Evolutionary conservation across 2,113 vertebrate species (phyloP).

Genomic region (Cinclus cinclus): DNA sequence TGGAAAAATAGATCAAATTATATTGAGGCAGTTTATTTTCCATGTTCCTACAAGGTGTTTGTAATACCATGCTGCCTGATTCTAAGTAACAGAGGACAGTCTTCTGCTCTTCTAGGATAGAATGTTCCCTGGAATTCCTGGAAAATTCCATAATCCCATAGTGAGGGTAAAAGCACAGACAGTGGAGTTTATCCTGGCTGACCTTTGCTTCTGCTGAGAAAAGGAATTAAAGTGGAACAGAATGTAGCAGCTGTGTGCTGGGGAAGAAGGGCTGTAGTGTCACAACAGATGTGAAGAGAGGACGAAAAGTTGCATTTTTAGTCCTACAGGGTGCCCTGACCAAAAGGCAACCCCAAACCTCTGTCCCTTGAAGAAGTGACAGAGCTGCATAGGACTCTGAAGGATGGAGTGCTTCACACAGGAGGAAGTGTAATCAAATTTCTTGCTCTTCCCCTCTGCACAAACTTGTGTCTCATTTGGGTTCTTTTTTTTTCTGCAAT

Average conservation of each 20-base stretch:
- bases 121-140: neutral
- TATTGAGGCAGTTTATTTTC: conserved; percentile 58
- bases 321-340: neutral
- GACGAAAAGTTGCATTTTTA: neutral
- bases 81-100: neutral
- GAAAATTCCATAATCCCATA: neutral
- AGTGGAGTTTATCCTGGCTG: neutral
- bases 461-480: neutral
- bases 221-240: neutral
- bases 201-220: neutral
- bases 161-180: neutral
- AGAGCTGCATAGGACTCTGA: neutral
- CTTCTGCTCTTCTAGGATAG: neutral
- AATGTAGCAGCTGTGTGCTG: neutral
- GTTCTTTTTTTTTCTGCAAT: rapidly evolving
- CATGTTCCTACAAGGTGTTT: neutral
- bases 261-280: neutral
- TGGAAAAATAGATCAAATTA: conserved; percentile 65
- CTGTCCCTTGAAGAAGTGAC: neutral
- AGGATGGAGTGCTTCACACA: neutral
- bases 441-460: neutral
- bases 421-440: neutral
- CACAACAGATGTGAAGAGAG: neutral
- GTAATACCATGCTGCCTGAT: neutral
- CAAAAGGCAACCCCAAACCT: neutral